phyloP scores from a whole-genome alignment of 2,797 vertebrate genomes.

The Esox lucius region DNA sequence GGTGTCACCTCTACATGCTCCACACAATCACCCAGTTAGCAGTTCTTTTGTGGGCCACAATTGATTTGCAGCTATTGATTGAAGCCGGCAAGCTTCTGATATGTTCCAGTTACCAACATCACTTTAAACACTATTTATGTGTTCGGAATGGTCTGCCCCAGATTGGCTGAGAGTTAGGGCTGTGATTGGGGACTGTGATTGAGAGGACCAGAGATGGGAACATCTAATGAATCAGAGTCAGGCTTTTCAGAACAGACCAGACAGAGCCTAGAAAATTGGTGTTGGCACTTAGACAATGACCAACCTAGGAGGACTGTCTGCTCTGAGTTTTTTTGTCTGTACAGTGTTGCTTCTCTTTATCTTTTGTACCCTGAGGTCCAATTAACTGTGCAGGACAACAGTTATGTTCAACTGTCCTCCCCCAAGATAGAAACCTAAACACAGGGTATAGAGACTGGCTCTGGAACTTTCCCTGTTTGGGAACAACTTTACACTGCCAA shows the following conservation, averaged over 20 bases:
- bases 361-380: conserved; percentile 69
- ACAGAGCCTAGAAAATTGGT: background rate
- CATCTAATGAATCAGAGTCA: conserved; percentile 8
- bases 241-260: background rate
- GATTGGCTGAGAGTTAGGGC: background rate
- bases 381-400: conserved; percentile 71
- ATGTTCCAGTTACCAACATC: conserved; percentile 71
- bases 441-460: conserved; percentile 40
- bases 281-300: background rate
- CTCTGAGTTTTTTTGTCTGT: conserved; percentile 27
- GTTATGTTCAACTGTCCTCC: conserved; percentile 33
- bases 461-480: conserved; percentile 57
- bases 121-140: conserved; percentile 50
- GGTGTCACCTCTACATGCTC: background rate
- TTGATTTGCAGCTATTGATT: conserved; percentile 51
- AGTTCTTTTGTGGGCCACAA: background rate
- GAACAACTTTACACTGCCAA: conserved; percentile 23
- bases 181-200: conserved; percentile 9
- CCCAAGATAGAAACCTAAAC: conserved; percentile 59
- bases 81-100: conserved; percentile 59
- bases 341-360: conserved; percentile 67
- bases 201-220: background rate
- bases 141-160: background rate
- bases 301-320: background rate
- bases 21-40: background rate